Base-by-base conservation (phyloP, 92 coral and sea anemone genomes). In the Chrysogorgia sp. region DNA sequence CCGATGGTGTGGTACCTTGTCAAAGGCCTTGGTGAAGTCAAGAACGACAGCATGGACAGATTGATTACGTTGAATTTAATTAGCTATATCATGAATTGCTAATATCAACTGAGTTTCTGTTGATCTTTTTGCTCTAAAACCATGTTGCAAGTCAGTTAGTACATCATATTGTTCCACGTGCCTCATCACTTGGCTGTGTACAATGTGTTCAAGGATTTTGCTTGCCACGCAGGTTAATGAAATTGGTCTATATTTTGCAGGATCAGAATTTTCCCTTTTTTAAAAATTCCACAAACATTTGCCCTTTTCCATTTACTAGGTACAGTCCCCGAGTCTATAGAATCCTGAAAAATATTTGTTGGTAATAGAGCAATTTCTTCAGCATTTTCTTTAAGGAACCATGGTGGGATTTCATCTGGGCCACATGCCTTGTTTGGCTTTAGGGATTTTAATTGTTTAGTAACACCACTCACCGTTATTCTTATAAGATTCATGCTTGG, bases 361-460 rank as follows among this genome's bases (percentile, higher is more conserved):
- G 23, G 32, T 8, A 58, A 14, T 5, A 29, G 30, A 31, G 63
- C 63, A 58, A 58, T 58, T 58, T 58, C 63, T 58, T 25, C 32
- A 24, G 30, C 26, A n/a, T 68, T 7, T 25, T 68, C 48, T 68
- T 68, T 34, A 7, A 68, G 52, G 37, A 68, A 68, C 75, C 56
- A 68, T 12, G 63, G 23, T 52, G 23, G 19, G 22, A 28, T 68
- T 77, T 34, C 40, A 37, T 33, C 45, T 58, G 82, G 86, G 21
- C 86, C 82, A 30, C 53, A 25, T 19, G 82, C 86, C 34, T 82
- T 82, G 52, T 74, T 82, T 74, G 82, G 53, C 37, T 60, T 75
- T 31, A 82, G 50, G 3, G 67, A 47, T 1, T 59, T 3, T 58
- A 82, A 40, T 29, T 82, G 82, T 52, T 62, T 82, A 5, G 28